A percentile compares a stretch with the other conserved stretches of the same genome.
Conservation (phyloP, 1,140 invertebrate species). For the Lepidurus couesii region DNA sequence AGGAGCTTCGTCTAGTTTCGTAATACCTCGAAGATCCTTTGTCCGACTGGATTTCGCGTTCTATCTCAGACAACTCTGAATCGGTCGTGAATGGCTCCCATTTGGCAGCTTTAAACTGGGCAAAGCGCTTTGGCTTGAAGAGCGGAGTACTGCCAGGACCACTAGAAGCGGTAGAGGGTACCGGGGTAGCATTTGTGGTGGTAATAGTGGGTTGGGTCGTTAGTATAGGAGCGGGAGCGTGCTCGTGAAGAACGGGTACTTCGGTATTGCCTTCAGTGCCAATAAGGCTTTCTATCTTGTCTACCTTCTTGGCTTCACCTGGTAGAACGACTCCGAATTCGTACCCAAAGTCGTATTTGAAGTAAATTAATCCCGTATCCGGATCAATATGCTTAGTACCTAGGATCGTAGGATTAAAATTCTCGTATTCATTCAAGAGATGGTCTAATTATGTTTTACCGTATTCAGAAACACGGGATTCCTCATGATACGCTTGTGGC, state of each 20-base stretch:
- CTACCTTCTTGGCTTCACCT: conserved; percentile 53
- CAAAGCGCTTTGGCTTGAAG: conserved; percentile 46
- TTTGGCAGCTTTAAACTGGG: conserved; percentile 51
- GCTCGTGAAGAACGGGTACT: conserved; percentile 59
- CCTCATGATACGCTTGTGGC: conserved; percentile 62
- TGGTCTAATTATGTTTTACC: conserved; percentile 50
- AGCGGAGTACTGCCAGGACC: conserved; percentile 38
- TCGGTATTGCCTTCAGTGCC: conserved; percentile 52
- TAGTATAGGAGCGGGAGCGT: conserved; percentile 30
- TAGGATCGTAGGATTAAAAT: conserved; percentile 40
- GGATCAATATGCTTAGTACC: conserved; percentile 70
- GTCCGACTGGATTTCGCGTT: conserved; percentile 40
- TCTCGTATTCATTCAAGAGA: too few relatives aligned
- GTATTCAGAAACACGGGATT: conserved; percentile 60
- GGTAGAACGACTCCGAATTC: conserved; percentile 69
- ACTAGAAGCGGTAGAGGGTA: conserved; percentile 32
- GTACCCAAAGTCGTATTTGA: conserved; percentile 77
- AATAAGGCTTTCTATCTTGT: conserved; percentile 37
- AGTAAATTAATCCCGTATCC: conserved; percentile 69
- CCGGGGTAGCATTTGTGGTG: not conserved
- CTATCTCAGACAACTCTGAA: conserved; percentile 55
- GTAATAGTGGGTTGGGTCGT: conserved; percentile 24
- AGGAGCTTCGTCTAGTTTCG: conserved; percentile 27
- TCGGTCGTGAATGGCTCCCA: conserved; percentile 57
- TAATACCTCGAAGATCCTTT: conserved; percentile 33